phyloP scores from a whole-genome alignment of 2,888 invertebrate genomes.

The Miltochrista miniata region DNA sequence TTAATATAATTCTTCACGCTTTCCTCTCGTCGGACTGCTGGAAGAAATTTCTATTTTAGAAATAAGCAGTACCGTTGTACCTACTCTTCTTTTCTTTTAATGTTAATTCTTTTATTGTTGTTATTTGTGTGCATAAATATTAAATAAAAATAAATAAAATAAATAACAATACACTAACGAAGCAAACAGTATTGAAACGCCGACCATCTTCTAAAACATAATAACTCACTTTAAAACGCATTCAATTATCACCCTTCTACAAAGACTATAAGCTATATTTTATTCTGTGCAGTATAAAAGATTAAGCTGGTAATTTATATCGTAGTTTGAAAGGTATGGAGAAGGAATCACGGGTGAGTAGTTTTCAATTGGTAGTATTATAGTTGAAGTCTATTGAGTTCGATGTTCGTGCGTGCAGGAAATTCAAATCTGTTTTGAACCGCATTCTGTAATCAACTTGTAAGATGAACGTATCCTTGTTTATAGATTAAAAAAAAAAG shows the following conservation, averaged over 20 bases:
- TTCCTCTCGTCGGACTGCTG: no score
- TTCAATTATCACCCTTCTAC: slow-evolving; percentile 29
- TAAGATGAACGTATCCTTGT: slow-evolving; percentile 7
- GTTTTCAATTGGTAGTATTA: slow-evolving; percentile 68
- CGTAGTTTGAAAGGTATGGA: slow-evolving; percentile 33
- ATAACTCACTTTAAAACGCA: slow-evolving; percentile 18
- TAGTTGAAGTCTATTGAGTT: slow-evolving; percentile 55
- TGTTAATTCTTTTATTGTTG: no score
- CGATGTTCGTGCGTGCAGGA: slow-evolving; percentile 31
- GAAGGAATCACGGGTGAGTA: slow-evolving; percentile 64
- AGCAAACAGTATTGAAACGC: slow-evolving; percentile 55
- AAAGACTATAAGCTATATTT: slow-evolving; percentile 23
- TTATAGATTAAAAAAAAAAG: background rate
- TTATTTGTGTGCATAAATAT: no score
- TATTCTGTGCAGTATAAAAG: slow-evolving; percentile 28
- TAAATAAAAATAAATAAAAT: no score
- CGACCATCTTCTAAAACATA: slow-evolving; percentile 28
- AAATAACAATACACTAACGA: slow-evolving; percentile 53
- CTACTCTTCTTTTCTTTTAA: no score
- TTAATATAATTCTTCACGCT: no score
- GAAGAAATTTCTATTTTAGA: no score
- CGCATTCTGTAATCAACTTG: slow-evolving; percentile 16
- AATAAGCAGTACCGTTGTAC: no score
- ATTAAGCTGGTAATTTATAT: slow-evolving; percentile 36
- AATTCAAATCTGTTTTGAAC: slow-evolving; percentile 20